These are phyloP conservation scores for Melinaea menophilus DNA, from an alignment of 2,888 invertebrate genomes.

Conservation along the genomic window DNA sequence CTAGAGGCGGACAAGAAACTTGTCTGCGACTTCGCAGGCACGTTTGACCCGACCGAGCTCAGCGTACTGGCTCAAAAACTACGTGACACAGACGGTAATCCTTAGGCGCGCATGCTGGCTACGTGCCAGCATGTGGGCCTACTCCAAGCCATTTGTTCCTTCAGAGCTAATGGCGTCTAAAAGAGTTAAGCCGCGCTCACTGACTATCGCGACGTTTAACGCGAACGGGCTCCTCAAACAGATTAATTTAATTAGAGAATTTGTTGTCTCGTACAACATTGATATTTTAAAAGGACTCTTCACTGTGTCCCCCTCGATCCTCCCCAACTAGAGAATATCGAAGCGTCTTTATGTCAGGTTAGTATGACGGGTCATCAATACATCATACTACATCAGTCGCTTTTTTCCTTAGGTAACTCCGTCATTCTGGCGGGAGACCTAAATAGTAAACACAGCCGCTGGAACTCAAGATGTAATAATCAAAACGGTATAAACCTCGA, in stretches of 20 bases:
- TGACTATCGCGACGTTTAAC: neutral
- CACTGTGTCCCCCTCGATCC: too few species aligned
- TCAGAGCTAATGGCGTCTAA: too few species aligned
- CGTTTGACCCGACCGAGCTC: neutral
- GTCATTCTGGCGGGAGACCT: conserved; percentile 17
- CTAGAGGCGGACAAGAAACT: too few species aligned
- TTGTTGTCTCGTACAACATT: neutral
- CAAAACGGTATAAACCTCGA: neutral
- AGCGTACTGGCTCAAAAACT: neutral
- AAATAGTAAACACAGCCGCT: conserved; percentile 12
- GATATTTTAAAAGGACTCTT: neutral
- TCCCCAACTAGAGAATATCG: too few species aligned
- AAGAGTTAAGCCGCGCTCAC: neutral
- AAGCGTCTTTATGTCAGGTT: too few species aligned
- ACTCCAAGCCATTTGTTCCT: too few species aligned
- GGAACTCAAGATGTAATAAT: neutral
- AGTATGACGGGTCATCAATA: too few species aligned
- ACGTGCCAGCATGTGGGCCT: too few species aligned
- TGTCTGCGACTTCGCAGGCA: neutral
- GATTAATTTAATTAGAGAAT: neutral
- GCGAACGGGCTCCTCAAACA: neutral
- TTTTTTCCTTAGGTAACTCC: conserved; percentile 8
- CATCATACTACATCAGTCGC: neutral
- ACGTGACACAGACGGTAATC: neutral
- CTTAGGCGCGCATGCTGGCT: too few species aligned